These are phyloP conservation scores for Amia ocellicauda DNA, from an alignment of 2,113 vertebrate genomes.

Conservation along the genomic window DNA sequence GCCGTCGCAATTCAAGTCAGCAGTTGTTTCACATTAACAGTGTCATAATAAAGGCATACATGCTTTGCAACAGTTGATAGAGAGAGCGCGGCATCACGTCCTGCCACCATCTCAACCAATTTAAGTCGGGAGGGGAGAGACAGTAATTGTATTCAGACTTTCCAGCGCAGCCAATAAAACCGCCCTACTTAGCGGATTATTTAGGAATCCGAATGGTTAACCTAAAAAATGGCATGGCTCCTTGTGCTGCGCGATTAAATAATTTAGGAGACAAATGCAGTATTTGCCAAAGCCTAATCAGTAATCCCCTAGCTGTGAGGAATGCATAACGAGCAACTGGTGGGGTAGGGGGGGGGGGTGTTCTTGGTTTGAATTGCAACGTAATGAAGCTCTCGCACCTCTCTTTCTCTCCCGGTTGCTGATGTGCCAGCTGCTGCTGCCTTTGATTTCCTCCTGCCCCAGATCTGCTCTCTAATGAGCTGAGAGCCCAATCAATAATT, in stretches of 20 bases:
- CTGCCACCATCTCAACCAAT: too few species aligned
- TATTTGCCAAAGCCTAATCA: constrained; percentile 24
- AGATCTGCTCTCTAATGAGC: constrained; percentile 72
- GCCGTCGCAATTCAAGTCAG: too few species aligned
- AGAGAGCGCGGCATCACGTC: too few species aligned
- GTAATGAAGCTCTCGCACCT: constrained; percentile 20
- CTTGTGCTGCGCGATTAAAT: not conserved
- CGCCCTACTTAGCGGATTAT: too few species aligned
- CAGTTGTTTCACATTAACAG: too few species aligned
- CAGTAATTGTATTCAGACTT: too few species aligned
- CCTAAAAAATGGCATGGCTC: not conserved
- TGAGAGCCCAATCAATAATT: constrained; percentile 83
- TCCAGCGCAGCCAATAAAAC: too few species aligned
- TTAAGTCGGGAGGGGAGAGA: too few species aligned
- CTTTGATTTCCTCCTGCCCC: constrained; percentile 68
- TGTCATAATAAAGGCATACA: too few species aligned
- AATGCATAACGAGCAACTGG: constrained; percentile 20
- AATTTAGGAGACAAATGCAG: constrained; percentile 5
- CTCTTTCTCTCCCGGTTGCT: constrained; percentile 32
- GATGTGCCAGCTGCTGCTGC: constrained; percentile 68
- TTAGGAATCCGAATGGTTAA: not conserved
- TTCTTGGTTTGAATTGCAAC: not conserved
- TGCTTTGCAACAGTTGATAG: too few species aligned
- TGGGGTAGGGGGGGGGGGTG: too few species aligned
- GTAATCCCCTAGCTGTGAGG: not conserved